phyloP scores from a whole-genome alignment of 2,113 vertebrate species.

The Halichoerus grypus region DNA sequence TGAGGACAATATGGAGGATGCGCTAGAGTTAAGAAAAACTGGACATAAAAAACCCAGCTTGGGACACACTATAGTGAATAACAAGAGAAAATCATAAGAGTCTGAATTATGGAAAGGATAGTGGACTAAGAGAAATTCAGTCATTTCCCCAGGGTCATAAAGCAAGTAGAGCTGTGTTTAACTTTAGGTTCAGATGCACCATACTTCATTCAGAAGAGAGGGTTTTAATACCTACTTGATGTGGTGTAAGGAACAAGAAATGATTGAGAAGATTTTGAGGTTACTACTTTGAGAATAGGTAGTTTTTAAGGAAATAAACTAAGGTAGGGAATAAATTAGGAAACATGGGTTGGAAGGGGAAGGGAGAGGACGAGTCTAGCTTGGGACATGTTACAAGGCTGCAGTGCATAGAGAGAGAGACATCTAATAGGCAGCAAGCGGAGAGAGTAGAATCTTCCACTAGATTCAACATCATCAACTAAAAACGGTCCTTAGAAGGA shows the following conservation, averaged over 20 bases:
- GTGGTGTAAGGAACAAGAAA: background rate
- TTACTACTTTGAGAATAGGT: background rate
- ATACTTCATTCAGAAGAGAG: background rate
- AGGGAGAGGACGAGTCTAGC: background rate
- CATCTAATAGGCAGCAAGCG: background rate
- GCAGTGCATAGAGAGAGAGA: background rate
- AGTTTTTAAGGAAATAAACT: background rate
- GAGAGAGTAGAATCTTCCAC: background rate
- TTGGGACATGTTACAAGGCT: background rate
- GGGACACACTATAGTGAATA: background rate
- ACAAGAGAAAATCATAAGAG: background rate
- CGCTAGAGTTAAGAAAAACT: background rate
- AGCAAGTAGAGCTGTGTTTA: background rate
- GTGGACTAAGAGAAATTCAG: background rate
- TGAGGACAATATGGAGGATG: background rate
- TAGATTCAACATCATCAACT: background rate
- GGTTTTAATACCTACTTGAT: background rate
- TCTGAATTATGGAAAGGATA: background rate
- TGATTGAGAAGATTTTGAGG: background rate
- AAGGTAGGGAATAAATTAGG: background rate
- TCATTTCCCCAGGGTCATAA: background rate
- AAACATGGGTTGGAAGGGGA: background rate
- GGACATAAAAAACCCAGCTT: background rate
- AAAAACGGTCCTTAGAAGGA: background rate
- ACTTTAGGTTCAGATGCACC: fast-evolving